These are phyloP conservation scores for Deroplatys truncata DNA, from an alignment of 2,888 invertebrate genomes.

Conservation along the genomic window DNA sequence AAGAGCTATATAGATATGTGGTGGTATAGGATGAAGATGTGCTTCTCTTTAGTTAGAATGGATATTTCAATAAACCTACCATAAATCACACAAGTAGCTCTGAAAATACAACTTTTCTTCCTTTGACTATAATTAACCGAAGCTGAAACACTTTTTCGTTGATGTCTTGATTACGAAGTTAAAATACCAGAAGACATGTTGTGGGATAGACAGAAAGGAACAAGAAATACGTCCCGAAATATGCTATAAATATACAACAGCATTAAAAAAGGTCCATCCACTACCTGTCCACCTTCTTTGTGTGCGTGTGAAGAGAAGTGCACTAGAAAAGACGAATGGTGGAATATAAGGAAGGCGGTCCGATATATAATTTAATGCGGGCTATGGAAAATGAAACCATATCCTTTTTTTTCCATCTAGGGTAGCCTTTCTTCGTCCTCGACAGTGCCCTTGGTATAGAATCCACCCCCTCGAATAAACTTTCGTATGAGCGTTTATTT, in stretches of 20 bases:
- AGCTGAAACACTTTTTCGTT: neutral
- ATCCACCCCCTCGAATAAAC: neutral
- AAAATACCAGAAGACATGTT: neutral
- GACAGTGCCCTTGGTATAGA: neutral
- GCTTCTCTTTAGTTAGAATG: neutral
- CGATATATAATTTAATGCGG: conserved; percentile 9
- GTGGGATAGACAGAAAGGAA: neutral
- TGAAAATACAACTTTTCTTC: neutral
- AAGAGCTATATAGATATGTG: too few species aligned
- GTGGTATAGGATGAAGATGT: too few species aligned
- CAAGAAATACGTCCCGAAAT: neutral
- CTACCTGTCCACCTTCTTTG: neutral
- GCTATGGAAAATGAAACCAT: neutral
- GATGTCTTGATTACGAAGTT: neutral
- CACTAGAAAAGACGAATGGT: neutral
- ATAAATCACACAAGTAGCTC: neutral
- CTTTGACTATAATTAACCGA: neutral
- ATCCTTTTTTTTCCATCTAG: neutral
- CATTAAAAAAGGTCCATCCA: neutral
- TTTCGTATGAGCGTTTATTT: neutral
- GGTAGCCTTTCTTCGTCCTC: neutral
- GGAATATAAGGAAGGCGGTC: neutral
- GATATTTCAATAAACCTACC: neutral
- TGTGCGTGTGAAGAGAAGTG: neutral
- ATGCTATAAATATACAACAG: neutral